Conservation (phyloP, 2,113 vertebrate genomes). For the Onychorhynchus coronatus region DNA sequence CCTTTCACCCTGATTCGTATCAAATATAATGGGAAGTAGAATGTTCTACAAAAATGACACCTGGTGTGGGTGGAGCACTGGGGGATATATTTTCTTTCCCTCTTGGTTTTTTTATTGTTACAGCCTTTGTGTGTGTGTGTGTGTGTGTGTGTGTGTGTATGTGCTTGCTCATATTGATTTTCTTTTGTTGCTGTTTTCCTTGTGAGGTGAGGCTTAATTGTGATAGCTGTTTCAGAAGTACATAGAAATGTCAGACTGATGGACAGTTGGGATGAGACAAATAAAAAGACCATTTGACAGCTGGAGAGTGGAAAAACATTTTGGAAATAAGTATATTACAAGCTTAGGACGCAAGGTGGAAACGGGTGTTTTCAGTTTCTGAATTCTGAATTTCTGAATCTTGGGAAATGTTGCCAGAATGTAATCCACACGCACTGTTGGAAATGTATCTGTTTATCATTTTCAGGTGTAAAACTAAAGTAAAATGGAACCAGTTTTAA, state of each 20-base stretch:
- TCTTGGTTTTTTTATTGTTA: rapidly evolving
- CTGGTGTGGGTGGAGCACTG: not conserved
- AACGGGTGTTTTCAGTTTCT: not conserved
- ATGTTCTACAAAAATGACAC: not conserved
- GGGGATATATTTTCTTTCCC: not conserved
- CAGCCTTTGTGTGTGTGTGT: too few species aligned
- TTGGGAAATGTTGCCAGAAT: not conserved
- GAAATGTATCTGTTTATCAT: not conserved
- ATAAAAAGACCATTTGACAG: not conserved
- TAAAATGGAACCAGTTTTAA: not conserved
- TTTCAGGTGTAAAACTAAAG: not conserved
- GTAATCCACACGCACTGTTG: not conserved
- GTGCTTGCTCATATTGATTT: not conserved
- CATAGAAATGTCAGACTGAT: not conserved
- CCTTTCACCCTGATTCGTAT: not conserved
- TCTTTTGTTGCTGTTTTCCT: not conserved
- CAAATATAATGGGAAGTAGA: not conserved
- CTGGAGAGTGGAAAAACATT: not conserved
- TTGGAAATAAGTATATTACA: not conserved
- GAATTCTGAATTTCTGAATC: not conserved
- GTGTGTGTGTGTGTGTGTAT: too few species aligned
- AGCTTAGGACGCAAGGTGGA: not conserved
- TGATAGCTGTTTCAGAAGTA: not conserved
- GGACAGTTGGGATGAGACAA: not conserved
- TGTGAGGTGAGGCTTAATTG: not conserved